Percentiles rank a stretch among this genome's conserved stretches.
phyloP scores from a whole-genome alignment of 2,888 invertebrate species.

The Eristalis tenax region DNA sequence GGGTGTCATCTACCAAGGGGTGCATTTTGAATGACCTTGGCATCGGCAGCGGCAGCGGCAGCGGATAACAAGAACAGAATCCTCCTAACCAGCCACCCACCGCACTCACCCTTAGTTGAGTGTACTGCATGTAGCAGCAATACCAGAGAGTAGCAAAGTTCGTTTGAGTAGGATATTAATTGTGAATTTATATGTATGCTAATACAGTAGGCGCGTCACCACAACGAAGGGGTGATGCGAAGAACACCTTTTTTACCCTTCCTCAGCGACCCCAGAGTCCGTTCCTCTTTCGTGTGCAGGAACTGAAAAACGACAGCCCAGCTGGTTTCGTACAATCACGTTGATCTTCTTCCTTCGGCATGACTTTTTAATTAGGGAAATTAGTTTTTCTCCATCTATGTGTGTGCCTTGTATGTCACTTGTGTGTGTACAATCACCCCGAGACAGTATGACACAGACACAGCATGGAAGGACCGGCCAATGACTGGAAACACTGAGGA shows the following conservation, averaged over 20 bases:
- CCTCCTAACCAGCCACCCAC: constrained; percentile 14
- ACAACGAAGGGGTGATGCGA: constrained; percentile 52
- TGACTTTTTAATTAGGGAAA: constrained; percentile 81
- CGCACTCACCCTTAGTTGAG: background rate
- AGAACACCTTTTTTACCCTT: constrained; percentile 63
- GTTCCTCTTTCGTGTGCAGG: background rate
- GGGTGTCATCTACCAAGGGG: constrained; percentile 75
- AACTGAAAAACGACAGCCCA: constrained; percentile 30
- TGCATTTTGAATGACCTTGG: constrained; percentile 82
- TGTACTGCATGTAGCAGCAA: constrained; percentile 33
- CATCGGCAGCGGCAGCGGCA: constrained; percentile 76
- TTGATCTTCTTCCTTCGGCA: constrained; percentile 68
- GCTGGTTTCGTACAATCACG: constrained; percentile 57
- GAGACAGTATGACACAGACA: constrained; percentile 35
- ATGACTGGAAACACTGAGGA: constrained; percentile 41
- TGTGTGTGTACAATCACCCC: constrained; percentile 25
- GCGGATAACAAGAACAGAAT: constrained; percentile 57
- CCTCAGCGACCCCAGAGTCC: constrained; percentile 58
- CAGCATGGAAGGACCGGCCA: constrained; percentile 21
- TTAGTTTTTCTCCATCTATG: constrained; percentile 77
- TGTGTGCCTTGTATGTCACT: background rate
- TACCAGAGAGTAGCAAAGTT: constrained; percentile 63
- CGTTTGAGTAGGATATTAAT: constrained; percentile 73
- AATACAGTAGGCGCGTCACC: constrained; percentile 71
- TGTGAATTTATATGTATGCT: constrained; percentile 72